Evolutionary conservation across 64 coral and sea anemone species (phyloP).

Genomic region (Dendrophyllia cribrosa): DNA sequence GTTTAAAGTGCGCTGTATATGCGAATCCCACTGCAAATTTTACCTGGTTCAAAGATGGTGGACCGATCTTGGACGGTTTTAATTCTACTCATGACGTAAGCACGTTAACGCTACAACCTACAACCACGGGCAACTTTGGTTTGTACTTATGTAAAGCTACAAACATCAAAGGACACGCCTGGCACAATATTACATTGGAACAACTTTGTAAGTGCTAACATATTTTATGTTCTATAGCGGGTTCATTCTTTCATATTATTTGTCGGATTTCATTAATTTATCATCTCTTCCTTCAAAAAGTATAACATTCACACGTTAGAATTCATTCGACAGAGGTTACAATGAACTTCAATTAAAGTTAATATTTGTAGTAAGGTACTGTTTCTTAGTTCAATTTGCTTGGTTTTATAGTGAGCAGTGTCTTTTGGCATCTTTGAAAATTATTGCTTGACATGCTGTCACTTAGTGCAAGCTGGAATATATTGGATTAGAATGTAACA

Average conservation of each 20-base stretch:
- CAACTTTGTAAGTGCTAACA: slow-evolving; percentile 25
- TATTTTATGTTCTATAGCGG: too few species aligned
- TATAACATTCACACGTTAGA: too few species aligned
- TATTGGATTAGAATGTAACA: background rate
- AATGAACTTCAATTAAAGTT: too few species aligned
- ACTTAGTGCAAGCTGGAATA: slow-evolving; percentile 6
- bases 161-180: slow-evolving; percentile 38
- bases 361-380: too few species aligned
- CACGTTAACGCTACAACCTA: background rate
- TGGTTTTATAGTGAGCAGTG: background rate
- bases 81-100: slow-evolving; percentile 1
- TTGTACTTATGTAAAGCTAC: slow-evolving; percentile 37
- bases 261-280: too few species aligned
- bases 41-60: slow-evolving; percentile 29
- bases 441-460: background rate
- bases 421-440: background rate
- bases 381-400: too few species aligned
- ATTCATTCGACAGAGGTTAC: too few species aligned
- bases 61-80: background rate
- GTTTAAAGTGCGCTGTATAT: slow-evolving; percentile 15
- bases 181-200: slow-evolving; percentile 24
- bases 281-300: too few species aligned
- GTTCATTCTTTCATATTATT: too few species aligned
- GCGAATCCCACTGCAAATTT: slow-evolving; percentile 43
- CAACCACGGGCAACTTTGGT: slow-evolving; percentile 29